Percentiles rank a stretch among this genome's conserved stretches.
phyloP scores from a whole-genome alignment of 2,113 vertebrate genomes.

The Corynorhinus townsendii region DNA sequence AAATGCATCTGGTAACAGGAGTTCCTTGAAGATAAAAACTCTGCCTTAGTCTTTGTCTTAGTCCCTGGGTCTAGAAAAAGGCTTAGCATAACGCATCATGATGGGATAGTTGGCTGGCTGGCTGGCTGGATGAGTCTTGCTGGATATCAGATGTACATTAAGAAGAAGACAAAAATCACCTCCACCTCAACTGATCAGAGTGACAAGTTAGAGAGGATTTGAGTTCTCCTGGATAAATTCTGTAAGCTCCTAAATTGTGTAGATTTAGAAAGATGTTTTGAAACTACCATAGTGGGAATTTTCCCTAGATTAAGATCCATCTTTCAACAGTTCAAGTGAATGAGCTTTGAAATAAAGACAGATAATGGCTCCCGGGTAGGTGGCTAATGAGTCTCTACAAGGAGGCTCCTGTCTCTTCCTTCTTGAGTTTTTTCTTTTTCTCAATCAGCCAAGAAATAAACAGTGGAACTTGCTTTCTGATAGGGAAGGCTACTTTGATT shows the following conservation, averaged over 20 bases:
- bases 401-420: not conserved
- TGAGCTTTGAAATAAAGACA: slow-evolving; percentile 54
- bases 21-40: not conserved
- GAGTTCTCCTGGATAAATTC: not conserved
- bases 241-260: slow-evolving; percentile 38
- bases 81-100: not conserved
- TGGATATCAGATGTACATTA: not conserved
- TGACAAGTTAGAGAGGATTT: not conserved
- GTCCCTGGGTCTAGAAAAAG: not conserved
- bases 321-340: slow-evolving; percentile 54
- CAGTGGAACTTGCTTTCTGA: not conserved
- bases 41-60: not conserved
- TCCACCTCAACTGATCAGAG: not conserved
- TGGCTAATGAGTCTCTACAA: not conserved
- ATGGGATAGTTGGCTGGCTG: not conserved
- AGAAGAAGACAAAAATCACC: not conserved
- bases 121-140: not conserved
- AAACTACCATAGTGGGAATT: slow-evolving; percentile 43
- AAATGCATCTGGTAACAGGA: not conserved
- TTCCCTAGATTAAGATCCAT: slow-evolving; percentile 42
- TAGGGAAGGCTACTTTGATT: not conserved
- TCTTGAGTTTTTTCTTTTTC: slow-evolving; percentile 29
- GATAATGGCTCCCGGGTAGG: not conserved
- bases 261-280: slow-evolving; percentile 59
- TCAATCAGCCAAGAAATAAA: not conserved